Evolutionary conservation across 2,113 vertebrate genomes (phyloP), one percentile per base, ranked within the genome.

Genomic region (Aspidoscelis tigris): DNA sequence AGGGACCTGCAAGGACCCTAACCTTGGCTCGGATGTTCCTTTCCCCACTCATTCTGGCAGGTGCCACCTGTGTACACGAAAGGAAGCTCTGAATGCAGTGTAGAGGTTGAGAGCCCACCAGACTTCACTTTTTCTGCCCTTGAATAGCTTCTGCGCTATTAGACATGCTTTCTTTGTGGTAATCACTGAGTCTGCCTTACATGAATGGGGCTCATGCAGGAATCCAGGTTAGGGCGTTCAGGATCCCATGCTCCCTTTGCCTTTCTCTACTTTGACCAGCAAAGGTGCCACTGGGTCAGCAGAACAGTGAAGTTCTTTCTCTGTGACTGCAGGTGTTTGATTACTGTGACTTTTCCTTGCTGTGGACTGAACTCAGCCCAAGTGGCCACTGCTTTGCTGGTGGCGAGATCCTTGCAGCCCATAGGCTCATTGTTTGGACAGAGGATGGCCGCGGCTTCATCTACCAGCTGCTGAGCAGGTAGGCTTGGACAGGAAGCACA

Each of bases 391-490:
- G 83, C 77, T 96, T 96, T 89, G 92, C 96, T 73, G 97, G 97
- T 24, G 97, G 96, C 3, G 96, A 97, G 75, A 94, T 97, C 72
- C 94, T 97, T 7, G 95, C 95, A 18, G 93, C 96, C 78, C 92
- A 96, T 93, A 94, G 95, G 89, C 90, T 97, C 73, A 95, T 97
- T 86, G 89, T 97, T 89, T 97, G 97, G 96, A 96, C 95, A 12
- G 94, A 96, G 87, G 95, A 95, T 50, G 96, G 97, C 80, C 93
- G 93, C 88, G 94, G 96, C 88, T 96, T 94, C 75, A 96, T 97
- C 93, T 97, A 96, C 96, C 96, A 97, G 96, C 96, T 97, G 96
- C 95, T 95, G 61, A 96, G 96, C 96, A 97, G 97, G 97, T 97
- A 96, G 95, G 95, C 91, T 93, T 94, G 95, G 93, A 95, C 94